A percentile compares a stretch with the other conserved stretches of the same genome.
These are phyloP conservation scores for Phaethon lepturus DNA, from an alignment of 2,113 vertebrate species.

Conservation along the genomic window DNA sequence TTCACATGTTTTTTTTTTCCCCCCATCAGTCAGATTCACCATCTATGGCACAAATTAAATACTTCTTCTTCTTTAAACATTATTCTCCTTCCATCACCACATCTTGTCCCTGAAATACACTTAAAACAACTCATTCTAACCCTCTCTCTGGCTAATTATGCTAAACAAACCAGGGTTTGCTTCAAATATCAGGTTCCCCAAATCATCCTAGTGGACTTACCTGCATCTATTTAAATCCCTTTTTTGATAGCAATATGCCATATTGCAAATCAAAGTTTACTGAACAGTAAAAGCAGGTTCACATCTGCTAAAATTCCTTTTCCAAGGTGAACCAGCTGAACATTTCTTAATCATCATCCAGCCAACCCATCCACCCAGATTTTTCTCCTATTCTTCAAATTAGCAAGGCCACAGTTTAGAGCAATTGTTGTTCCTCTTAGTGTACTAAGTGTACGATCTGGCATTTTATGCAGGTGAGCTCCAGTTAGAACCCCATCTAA, in stretches of 20 bases:
- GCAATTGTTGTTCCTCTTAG: not conserved
- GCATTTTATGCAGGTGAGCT: not conserved
- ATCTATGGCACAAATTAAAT: not conserved
- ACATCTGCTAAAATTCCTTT: not conserved
- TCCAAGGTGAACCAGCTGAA: not conserved
- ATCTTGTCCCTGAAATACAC: not conserved
- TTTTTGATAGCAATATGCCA: not conserved
- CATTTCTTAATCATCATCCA: not conserved
- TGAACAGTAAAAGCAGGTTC: not conserved
- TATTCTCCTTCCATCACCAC: not conserved
- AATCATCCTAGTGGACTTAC: not conserved
- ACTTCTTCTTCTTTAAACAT: not conserved
- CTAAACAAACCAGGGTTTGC: not conserved
- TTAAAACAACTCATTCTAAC: not conserved
- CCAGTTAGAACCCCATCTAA: not conserved
- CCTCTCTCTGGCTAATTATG: not conserved
- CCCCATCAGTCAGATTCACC: not conserved
- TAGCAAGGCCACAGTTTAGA: not conserved
- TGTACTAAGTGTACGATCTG: not conserved
- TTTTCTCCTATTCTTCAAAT: not conserved
- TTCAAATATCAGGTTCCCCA: not conserved
- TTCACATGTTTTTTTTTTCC: not conserved
- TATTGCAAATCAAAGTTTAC: not conserved
- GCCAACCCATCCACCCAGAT: not conserved
- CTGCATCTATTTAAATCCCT: not conserved